A percentile compares a stretch with the other conserved stretches of the same genome.
phyloP scores from a whole-genome alignment of 2,113 vertebrate species.

The Channa argus region DNA sequence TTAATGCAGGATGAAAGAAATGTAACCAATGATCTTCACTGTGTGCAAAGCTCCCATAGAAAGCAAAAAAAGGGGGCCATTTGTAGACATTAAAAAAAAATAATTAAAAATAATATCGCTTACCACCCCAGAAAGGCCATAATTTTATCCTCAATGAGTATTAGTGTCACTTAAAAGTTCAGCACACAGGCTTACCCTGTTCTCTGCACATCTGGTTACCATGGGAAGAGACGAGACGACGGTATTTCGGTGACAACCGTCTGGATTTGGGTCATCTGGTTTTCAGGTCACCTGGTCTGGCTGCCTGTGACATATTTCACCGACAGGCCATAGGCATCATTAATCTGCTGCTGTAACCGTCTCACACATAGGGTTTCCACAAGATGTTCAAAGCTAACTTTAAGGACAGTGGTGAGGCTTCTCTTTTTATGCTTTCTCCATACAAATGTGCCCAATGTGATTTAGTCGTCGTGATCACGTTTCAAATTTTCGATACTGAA shows the following conservation, averaged over 20 bases:
- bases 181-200: background rate
- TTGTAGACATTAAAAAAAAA: no score
- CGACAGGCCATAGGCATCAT: no score
- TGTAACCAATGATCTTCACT: background rate
- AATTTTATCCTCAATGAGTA: no score
- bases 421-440: no score
- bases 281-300: background rate
- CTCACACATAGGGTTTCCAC: no score
- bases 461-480: no score
- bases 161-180: background rate
- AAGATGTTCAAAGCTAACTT: no score
- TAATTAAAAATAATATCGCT: no score
- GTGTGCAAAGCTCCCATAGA: slow-evolving; percentile 37
- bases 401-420: no score
- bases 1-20: slow-evolving; percentile 4
- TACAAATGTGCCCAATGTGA: no score
- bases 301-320: background rate
- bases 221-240: background rate
- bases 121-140: background rate
- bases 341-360: background rate
- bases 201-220: slow-evolving; percentile 22
- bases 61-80: background rate
- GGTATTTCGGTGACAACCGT: background rate
- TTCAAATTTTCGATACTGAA: no score
- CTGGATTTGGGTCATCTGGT: slow-evolving; percentile 27